Conservation (phyloP, 1,140 invertebrate species). For the Drosophila auraria region DNA sequence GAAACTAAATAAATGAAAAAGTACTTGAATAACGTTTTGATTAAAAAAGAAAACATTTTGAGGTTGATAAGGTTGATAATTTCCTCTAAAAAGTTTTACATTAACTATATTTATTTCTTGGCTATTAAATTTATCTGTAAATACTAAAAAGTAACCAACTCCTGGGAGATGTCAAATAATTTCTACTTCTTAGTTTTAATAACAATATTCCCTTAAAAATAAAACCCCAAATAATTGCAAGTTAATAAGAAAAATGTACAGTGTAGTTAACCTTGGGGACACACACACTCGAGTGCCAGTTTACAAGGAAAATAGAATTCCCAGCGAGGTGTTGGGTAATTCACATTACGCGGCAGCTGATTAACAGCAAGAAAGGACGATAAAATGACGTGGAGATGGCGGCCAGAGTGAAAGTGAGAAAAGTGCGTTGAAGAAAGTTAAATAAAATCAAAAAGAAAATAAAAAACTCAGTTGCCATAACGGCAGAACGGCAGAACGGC, state of each 20-base stretch:
- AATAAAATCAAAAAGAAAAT: background rate
- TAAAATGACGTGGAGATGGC: constrained; percentile 13
- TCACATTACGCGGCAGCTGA: constrained; percentile 49
- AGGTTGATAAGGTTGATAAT: too few species aligned
- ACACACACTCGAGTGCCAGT: background rate
- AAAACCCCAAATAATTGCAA: background rate
- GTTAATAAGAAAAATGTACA: constrained; percentile 6
- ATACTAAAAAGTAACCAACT: too few species aligned
- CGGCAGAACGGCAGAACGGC: constrained; percentile 10
- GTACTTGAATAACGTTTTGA: too few species aligned
- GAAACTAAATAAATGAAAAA: too few species aligned
- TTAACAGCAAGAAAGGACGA: constrained; percentile 29
- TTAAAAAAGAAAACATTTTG: too few species aligned
- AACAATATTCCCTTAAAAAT: constrained; percentile 5
- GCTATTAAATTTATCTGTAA: too few species aligned
- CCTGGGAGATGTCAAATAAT: too few species aligned
- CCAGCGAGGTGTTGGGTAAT: constrained; percentile 31
- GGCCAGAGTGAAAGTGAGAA: constrained; percentile 54
- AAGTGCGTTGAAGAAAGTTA: constrained; percentile 4
- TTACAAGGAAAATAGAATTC: constrained; percentile 18
- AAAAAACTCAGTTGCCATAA: background rate
- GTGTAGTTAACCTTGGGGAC: constrained; percentile 57
- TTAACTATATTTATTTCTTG: too few species aligned
- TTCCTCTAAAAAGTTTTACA: too few species aligned
- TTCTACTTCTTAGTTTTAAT: too few species aligned